Percentiles rank a stretch among this genome's conserved stretches.
These are phyloP conservation scores for Festucalex cinctus DNA, from an alignment of 2,113 vertebrate species.

Conservation along the genomic window DNA sequence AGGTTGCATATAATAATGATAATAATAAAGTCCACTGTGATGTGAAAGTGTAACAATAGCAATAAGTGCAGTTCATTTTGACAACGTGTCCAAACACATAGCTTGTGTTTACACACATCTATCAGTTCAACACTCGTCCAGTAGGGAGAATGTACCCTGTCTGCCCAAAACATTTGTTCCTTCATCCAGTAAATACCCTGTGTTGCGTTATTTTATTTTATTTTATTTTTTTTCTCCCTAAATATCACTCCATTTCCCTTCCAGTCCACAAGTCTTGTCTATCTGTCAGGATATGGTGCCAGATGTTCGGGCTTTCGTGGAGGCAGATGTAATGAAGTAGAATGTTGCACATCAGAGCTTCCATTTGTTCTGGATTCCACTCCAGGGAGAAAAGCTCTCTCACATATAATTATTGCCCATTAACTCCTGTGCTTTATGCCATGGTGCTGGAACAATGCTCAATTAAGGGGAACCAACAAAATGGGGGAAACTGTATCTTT, in stretches of 20 bases:
- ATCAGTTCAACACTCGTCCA: constrained; percentile 49
- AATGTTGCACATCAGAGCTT: constrained; percentile 96
- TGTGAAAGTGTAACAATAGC: constrained; percentile 59
- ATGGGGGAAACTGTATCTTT: constrained; percentile 54
- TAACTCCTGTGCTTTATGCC: constrained; percentile 94
- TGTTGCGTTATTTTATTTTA: constrained; percentile 37
- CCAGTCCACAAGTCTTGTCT: constrained; percentile 90
- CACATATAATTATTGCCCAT: constrained; percentile 98
- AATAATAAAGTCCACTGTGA: constrained; percentile 69
- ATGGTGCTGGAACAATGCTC: constrained; percentile 89
- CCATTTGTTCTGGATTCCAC: constrained; percentile 96
- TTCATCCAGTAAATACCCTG: constrained; percentile 64
- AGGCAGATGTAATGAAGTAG: constrained; percentile 98
- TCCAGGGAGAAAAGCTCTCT: constrained; percentile 93
- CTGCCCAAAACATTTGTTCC: constrained; percentile 57
- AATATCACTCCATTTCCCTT: constrained; percentile 91
- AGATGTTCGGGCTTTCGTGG: constrained; percentile 98
- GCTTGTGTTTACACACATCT: constrained; percentile 57
- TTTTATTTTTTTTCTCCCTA: constrained; percentile 59
- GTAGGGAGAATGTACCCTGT: constrained; percentile 46
- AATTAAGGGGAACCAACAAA: constrained; percentile 87
- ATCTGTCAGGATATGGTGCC: constrained; percentile 89
- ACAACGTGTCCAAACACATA: constrained; percentile 49
- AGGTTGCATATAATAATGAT: constrained; percentile 55
- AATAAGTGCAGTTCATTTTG: constrained; percentile 50